Percentiles rank a stretch among this genome's conserved stretches.
Evolutionary conservation across 2,113 vertebrate species (phyloP).

Genomic region (Prinia subflava): DNA sequence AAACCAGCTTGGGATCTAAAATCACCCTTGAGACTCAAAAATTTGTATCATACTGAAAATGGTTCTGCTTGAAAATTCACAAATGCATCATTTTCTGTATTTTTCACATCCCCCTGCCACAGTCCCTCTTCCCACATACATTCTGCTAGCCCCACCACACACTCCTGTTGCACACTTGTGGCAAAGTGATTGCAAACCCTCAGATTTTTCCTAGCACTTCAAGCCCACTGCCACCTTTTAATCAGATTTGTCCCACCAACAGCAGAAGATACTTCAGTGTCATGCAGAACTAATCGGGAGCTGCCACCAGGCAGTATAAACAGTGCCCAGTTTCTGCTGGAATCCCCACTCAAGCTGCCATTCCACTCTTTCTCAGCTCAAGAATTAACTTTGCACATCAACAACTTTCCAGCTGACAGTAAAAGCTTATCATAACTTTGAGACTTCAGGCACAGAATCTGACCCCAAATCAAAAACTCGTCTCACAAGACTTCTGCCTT

Average conservation of each 20-base stretch:
- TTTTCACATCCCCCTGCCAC: background rate
- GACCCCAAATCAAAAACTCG: background rate
- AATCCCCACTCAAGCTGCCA: background rate
- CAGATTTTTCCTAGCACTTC: background rate
- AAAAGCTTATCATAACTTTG: background rate
- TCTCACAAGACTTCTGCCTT: background rate
- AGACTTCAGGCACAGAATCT: background rate
- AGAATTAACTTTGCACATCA: background rate
- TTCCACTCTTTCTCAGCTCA: background rate
- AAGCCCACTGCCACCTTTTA: background rate
- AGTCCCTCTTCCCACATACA: background rate
- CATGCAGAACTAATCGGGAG: fast-evolving
- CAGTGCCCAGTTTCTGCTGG: background rate
- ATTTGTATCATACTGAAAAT: background rate
- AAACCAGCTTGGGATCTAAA: background rate
- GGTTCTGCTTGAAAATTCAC: background rate
- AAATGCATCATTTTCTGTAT: background rate
- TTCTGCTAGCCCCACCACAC: background rate
- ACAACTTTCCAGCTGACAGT: background rate
- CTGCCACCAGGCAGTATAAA: background rate
- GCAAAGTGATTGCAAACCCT: background rate
- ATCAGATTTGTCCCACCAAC: background rate
- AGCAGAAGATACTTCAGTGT: background rate
- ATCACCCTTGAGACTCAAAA: background rate
- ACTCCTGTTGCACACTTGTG: background rate